A percentile compares a stretch with the other conserved stretches of the same genome.
Evolutionary conservation across 2,113 vertebrate species (phyloP).

Genomic region (Leucosticte australis): DNA sequence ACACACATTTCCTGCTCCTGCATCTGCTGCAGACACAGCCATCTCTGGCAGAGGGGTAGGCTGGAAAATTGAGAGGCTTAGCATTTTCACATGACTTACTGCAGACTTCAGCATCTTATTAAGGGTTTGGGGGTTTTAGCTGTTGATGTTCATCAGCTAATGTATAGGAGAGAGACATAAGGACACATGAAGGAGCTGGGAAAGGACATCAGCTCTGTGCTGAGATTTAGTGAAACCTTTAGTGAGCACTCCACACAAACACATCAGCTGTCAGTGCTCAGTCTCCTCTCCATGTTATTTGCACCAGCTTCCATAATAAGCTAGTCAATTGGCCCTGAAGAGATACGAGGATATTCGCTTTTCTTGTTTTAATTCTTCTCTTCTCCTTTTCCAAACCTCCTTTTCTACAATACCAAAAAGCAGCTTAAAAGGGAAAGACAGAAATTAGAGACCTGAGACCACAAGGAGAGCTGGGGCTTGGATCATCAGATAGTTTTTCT

Average conservation of each 20-base stretch:
- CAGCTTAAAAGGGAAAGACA: neutral
- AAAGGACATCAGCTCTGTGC: neutral
- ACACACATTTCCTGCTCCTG: neutral
- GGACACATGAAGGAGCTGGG: neutral
- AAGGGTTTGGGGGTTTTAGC: neutral
- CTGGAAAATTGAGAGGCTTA: neutral
- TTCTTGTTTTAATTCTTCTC: neutral
- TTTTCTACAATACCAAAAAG: neutral
- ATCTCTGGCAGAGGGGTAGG: neutral
- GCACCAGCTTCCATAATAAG: neutral
- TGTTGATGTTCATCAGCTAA: neutral
- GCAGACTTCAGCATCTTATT: neutral
- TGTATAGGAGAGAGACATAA: neutral
- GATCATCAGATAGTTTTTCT: neutral
- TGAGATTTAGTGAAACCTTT: neutral
- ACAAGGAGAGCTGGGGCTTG: neutral
- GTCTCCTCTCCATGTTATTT: neutral
- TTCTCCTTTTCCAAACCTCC: neutral
- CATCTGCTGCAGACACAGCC: neutral
- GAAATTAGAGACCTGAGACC: neutral
- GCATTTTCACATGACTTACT: neutral
- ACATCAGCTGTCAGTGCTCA: neutral
- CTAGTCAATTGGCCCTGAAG: neutral
- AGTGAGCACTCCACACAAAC: neutral
- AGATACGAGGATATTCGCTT: neutral